Percentiles rank a stretch among this genome's conserved stretches.
Evolutionary conservation across 2,797 vertebrate genomes (phyloP).

Genomic region (Protonibea diacanthus): DNA sequence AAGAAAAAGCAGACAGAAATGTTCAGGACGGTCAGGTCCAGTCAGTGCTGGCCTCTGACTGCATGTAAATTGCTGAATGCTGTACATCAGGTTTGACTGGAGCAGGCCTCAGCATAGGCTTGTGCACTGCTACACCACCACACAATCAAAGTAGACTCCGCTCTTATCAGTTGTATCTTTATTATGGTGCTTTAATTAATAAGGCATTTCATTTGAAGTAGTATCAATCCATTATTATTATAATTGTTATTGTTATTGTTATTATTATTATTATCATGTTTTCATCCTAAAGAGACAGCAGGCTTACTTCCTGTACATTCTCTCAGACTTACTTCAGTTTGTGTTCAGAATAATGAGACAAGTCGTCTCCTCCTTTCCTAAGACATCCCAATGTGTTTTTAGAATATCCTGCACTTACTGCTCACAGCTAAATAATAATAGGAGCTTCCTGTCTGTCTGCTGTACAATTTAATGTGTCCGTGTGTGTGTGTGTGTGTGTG

Average conservation of each 20-base stretch:
- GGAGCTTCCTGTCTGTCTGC: slow-evolving; percentile 65
- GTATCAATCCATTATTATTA: too few relatives aligned
- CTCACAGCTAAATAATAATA: slow-evolving; percentile 56
- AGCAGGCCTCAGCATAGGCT: background rate
- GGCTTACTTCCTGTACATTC: too few relatives aligned
- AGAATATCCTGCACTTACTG: slow-evolving; percentile 70
- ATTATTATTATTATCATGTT: too few relatives aligned
- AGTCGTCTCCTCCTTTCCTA: slow-evolving; percentile 17
- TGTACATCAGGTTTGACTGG: slow-evolving; percentile 45
- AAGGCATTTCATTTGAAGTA: too few relatives aligned
- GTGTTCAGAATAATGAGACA: background rate
- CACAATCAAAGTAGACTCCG: too few relatives aligned
- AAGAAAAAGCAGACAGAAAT: background rate
- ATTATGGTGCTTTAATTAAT: too few relatives aligned
- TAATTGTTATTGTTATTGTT: too few relatives aligned
- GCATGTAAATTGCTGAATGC: slow-evolving; percentile 19
- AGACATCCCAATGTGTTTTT: slow-evolving; percentile 57
- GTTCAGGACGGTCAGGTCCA: background rate
- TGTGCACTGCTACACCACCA: background rate
- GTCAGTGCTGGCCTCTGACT: slow-evolving; percentile 1
- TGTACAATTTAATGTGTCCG: slow-evolving; percentile 30
- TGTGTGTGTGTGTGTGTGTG: slow-evolving; percentile 8
- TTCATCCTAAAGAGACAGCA: too few relatives aligned
- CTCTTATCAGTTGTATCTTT: background rate
- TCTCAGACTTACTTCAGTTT: too few relatives aligned